Evolutionary conservation across 2,888 invertebrate species (phyloP), one percentile per base, ranked within the genome.

Genomic region (Anagyrus pseudococci): DNA sequence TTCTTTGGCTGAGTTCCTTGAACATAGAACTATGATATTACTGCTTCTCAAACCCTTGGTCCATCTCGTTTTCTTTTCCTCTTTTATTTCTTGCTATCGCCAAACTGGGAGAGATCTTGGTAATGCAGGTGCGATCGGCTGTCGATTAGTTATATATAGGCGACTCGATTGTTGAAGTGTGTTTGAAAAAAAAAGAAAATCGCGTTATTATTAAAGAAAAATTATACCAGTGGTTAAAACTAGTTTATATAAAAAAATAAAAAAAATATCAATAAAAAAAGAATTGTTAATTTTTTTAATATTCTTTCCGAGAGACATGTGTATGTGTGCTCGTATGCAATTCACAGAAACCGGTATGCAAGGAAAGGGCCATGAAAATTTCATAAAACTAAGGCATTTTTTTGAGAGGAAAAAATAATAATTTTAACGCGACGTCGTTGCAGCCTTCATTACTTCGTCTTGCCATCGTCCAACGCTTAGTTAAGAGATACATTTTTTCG

Each of bases 361-460:
- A 25, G 7, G 46, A 44, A 13, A 55, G 26, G 29, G n/a, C 23
- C 43, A 13, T 29, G 20, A 29, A 25, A 56, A 40, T 50, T 41
- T 33, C 33, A 41, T 48, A 19, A 17, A 43, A 40, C 47, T 19
- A 33, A 37, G 10, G 23, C 17, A 46, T 43, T 46, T 53, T 56
- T 22, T 48, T 66, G 67, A 67, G n/a, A n/a, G n/a, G n/a, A n/a
- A n/a, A n/a, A n/a, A n/a, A n/a, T n/a, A n/a, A n/a, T n/a, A n/a
- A n/a, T n/a, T n/a, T n/a, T n/a, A n/a, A n/a, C n/a, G n/a, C 66
- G 62, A 55, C 41, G 60, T 56, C 55, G 58, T 63, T 54, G 58
- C 50, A 64, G 62, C 67, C 67, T 68, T 71, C 65, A 64, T 74
- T n/a, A n/a, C n/a, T 74, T 75, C 69, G 72, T 78, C 77, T 77